Conservation (phyloP, 2,888 invertebrate genomes). For the Cerceris ruficornis region DNA sequence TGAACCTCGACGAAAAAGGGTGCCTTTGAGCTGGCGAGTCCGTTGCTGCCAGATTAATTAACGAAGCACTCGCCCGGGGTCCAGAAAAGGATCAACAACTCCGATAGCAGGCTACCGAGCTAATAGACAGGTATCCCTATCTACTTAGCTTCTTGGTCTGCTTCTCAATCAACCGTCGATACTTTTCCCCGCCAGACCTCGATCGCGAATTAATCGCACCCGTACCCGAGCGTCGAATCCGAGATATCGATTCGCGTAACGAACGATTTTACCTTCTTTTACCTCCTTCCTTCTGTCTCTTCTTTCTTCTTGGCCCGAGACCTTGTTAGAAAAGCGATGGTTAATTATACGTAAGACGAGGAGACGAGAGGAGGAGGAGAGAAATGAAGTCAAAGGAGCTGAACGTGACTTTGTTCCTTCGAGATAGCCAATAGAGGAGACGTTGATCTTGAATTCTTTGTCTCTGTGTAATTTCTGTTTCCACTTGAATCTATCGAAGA, state of each 20-base stretch:
- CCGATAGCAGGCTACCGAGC: conserved; percentile 62
- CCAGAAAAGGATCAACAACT: conserved; percentile 70
- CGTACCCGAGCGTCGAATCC: neutral
- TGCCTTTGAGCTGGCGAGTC: conserved; percentile 73
- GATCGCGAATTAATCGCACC: conserved; percentile 43
- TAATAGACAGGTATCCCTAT: conserved; percentile 66
- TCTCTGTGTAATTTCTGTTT: no score
- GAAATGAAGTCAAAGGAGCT: no score
- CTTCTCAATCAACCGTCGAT: conserved; percentile 53
- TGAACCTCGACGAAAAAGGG: conserved; percentile 74
- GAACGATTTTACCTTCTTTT: neutral
- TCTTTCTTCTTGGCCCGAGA: neutral
- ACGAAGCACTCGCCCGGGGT: conserved; percentile 78
- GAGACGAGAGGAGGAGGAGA: no score
- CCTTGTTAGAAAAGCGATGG: neutral
- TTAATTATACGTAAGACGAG: no score
- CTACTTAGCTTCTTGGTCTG: conserved; percentile 61
- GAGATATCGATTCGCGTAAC: neutral
- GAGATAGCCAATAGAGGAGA: no score
- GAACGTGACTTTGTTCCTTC: no score
- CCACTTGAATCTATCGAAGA: no score
- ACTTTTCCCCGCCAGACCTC: conserved; percentile 16
- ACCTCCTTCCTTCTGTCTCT: neutral
- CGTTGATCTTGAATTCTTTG: no score
- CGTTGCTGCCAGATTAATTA: conserved; percentile 79